Evolutionary conservation across 2,797 vertebrate species (phyloP).

Genomic region (Serranus cabrilla): DNA sequence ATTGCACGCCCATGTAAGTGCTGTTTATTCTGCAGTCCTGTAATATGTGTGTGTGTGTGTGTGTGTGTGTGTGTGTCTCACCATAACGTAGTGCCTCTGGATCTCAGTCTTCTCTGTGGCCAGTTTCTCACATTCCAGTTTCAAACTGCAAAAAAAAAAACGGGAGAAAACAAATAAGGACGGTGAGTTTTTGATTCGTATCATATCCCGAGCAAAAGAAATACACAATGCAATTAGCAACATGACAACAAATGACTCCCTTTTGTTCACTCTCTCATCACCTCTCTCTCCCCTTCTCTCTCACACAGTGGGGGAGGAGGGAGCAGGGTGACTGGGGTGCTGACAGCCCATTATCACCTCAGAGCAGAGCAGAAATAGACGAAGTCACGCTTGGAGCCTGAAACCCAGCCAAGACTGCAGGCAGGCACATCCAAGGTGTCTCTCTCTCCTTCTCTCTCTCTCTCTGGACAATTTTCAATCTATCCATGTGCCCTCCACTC

Average conservation of each 20-base stretch:
- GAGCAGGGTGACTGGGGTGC: constrained; percentile 66
- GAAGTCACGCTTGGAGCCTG: constrained; percentile 76
- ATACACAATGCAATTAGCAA: constrained; percentile 68
- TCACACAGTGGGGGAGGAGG: constrained; percentile 45
- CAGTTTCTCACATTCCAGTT: constrained; percentile 95
- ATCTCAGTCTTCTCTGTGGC: constrained; percentile 96
- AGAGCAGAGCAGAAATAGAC: constrained; percentile 82
- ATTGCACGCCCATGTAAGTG: constrained; percentile 58
- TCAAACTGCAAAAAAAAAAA: constrained; percentile 85
- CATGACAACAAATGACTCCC: constrained; percentile 65
- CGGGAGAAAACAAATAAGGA: background rate
- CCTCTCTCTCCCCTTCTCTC: constrained; percentile 21
- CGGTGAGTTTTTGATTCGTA: constrained; percentile 36
- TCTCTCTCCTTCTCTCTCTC: constrained; percentile 23
- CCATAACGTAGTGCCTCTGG: constrained; percentile 97
- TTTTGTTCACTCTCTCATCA: constrained; percentile 27
- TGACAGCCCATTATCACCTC: constrained; percentile 84
- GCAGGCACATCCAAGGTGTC: constrained; percentile 72
- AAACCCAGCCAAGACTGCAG: constrained; percentile 77
- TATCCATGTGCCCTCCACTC: constrained; percentile 42
- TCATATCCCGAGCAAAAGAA: constrained; percentile 52
- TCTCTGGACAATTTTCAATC: constrained; percentile 60
- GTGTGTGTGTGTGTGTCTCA: constrained; percentile 77
- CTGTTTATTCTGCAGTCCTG: constrained; percentile 61
- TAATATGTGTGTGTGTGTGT: constrained; percentile 54